Evolutionary conservation across 2,888 invertebrate species (phyloP).

Genomic region (Anthophora plumipes): DNA sequence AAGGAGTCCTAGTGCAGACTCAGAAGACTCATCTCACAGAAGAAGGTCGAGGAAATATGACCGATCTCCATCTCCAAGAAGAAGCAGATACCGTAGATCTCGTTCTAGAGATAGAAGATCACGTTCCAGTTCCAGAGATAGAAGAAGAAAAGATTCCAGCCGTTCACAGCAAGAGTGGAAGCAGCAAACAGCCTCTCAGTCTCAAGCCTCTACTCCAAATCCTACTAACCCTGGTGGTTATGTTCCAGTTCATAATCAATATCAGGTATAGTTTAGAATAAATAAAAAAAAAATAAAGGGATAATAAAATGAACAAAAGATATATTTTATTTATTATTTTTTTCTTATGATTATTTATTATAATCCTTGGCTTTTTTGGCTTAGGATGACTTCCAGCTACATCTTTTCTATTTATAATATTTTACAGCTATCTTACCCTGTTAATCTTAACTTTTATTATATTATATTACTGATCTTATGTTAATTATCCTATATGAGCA

Average conservation of each 20-base stretch:
- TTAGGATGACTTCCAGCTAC: too few species aligned
- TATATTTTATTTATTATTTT: too few species aligned
- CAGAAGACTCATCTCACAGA: conserved; percentile 81
- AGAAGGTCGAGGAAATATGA: conserved; percentile 81
- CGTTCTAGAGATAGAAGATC: conserved; percentile 80
- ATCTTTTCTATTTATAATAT: too few species aligned
- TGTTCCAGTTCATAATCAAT: conserved; percentile 80
- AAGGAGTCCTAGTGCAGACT: conserved; percentile 81
- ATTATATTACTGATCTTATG: too few species aligned
- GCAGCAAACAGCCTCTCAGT: conserved; percentile 66
- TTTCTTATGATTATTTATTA: too few species aligned
- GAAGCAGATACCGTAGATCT: conserved; percentile 80
- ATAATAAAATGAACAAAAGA: neutral
- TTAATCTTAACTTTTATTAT: too few species aligned
- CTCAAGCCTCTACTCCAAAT: conserved; percentile 71
- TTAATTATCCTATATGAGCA: too few species aligned
- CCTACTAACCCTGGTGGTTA: conserved; percentile 72
- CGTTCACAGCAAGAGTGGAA: conserved; percentile 80
- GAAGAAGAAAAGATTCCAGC: conserved; percentile 78
- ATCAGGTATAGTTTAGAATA: conserved; percentile 74
- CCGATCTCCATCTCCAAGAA: conserved; percentile 80
- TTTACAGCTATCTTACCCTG: too few species aligned
- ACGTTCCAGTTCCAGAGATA: conserved; percentile 78
- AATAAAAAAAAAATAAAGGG: too few species aligned
- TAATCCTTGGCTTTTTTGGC: too few species aligned